A percentile compares a stretch with the other conserved stretches of the same genome.
phyloP scores from a whole-genome alignment of 2,797 vertebrate genomes.

The Sebastes paucispinis region DNA sequence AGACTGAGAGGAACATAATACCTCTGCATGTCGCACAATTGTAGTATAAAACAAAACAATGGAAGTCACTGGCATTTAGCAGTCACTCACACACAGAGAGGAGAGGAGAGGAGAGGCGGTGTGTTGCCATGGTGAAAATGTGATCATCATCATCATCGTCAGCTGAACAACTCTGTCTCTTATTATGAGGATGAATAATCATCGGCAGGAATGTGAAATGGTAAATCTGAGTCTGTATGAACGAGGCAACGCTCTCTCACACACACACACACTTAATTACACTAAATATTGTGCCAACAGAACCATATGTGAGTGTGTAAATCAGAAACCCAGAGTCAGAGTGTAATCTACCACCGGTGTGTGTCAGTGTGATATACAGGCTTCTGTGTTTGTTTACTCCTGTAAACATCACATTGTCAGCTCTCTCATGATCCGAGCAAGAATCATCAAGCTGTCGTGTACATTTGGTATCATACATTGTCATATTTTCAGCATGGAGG shows the following conservation, averaged over 20 bases:
- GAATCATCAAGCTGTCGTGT: background rate
- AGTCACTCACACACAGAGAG: background rate
- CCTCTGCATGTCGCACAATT: background rate
- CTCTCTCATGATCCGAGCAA: background rate
- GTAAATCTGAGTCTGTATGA: background rate
- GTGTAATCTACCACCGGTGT: background rate
- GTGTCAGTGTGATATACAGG: background rate
- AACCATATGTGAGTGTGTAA: background rate
- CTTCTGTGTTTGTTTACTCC: background rate
- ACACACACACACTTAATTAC: background rate
- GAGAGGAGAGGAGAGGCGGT: background rate
- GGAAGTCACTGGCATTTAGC: background rate
- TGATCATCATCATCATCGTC: slow-evolving; percentile 17
- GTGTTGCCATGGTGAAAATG: slow-evolving; percentile 52
- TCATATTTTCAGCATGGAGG: background rate
- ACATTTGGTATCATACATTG: background rate
- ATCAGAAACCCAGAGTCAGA: background rate
- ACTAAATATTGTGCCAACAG: background rate
- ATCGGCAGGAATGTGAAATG: background rate
- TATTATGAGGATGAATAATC: slow-evolving; percentile 15
- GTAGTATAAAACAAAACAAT: background rate
- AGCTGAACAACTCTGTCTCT: slow-evolving; percentile 3
- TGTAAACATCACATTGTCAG: background rate
- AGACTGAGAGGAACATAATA: background rate
- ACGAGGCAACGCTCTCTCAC: background rate